phyloP scores from a whole-genome alignment of 2,888 invertebrate genomes.

The Thecophora atra region DNA sequence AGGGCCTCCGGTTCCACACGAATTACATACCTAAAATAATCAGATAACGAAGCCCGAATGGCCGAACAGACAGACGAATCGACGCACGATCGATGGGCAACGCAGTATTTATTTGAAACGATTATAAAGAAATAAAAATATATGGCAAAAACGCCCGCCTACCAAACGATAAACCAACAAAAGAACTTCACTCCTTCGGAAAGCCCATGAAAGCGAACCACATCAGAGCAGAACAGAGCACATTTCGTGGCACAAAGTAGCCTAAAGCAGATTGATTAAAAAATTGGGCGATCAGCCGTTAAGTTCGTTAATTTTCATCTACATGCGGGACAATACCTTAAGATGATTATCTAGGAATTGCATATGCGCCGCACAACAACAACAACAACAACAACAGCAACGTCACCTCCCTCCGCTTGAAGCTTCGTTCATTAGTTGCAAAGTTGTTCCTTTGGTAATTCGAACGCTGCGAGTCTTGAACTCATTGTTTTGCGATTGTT shows the following conservation, averaged over 20 bases:
- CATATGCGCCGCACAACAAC: conserved; percentile 32
- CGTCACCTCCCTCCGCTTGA: neutral
- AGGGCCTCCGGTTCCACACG: neutral
- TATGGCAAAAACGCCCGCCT: neutral
- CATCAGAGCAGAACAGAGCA: neutral
- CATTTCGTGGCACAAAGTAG: conserved; percentile 47
- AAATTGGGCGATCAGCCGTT: conserved; percentile 66
- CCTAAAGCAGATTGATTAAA: conserved; percentile 64
- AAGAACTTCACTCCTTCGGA: neutral
- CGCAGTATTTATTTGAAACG: neutral
- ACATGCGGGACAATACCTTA: conserved; percentile 35
- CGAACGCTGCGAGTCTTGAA: conserved; percentile 49
- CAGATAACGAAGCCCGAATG: neutral
- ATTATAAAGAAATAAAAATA: neutral
- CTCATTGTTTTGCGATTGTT: conserved; percentile 31
- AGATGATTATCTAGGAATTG: conserved; percentile 34
- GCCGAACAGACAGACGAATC: neutral
- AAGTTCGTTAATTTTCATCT: conserved; percentile 55
- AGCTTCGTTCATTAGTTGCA: conserved; percentile 53
- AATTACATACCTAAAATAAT: neutral
- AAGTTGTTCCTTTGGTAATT: conserved; percentile 48
- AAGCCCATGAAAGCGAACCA: neutral
- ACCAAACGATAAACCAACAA: conserved; percentile 21
- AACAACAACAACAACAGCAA: conserved; percentile 47
- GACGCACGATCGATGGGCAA: neutral